Conservation (phyloP, 2,888 invertebrate genomes). For the Meganola albula region DNA sequence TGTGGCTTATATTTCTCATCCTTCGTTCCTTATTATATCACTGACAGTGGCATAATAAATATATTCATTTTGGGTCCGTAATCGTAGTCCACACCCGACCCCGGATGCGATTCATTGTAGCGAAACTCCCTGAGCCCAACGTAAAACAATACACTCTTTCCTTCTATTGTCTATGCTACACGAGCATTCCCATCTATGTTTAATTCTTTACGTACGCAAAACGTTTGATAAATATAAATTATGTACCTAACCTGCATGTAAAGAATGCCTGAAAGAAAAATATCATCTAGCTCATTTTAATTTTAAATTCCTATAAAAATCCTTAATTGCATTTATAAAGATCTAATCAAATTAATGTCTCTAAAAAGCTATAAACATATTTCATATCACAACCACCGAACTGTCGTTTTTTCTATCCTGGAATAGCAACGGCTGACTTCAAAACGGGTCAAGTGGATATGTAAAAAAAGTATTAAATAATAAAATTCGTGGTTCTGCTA, state of each 20-base stretch:
- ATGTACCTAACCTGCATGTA: no score
- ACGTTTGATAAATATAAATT: no score
- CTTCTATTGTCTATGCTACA: conserved; percentile 61
- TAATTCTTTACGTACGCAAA: conserved; percentile 17
- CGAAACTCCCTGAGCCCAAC: conserved; percentile 73
- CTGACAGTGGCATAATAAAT: conserved; percentile 30
- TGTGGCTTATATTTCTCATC: neutral
- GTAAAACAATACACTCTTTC: conserved; percentile 73
- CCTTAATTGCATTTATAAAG: conserved; percentile 28
- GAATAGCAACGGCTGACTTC: conserved; percentile 49
- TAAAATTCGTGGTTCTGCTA: conserved; percentile 70
- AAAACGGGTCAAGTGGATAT: conserved; percentile 63
- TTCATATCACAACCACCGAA: conserved; percentile 38
- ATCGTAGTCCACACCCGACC: conserved; percentile 44
- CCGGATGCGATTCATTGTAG: conserved; percentile 75
- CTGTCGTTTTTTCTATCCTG: conserved; percentile 39
- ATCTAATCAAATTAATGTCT: conserved; percentile 32
- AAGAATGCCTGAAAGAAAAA: no score
- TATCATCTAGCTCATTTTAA: no score
- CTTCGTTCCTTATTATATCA: conserved; percentile 17
- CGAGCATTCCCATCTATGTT: conserved; percentile 34
- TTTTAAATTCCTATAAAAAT: no score
- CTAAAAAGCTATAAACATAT: conserved; percentile 33
- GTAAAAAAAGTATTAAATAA: conserved; percentile 58
- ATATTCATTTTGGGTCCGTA: conserved; percentile 35